Evolutionary conservation across 2,888 invertebrate genomes (phyloP), one percentile per base, ranked within the genome.

Genomic region (Fissipunctia ypsillon): DNA sequence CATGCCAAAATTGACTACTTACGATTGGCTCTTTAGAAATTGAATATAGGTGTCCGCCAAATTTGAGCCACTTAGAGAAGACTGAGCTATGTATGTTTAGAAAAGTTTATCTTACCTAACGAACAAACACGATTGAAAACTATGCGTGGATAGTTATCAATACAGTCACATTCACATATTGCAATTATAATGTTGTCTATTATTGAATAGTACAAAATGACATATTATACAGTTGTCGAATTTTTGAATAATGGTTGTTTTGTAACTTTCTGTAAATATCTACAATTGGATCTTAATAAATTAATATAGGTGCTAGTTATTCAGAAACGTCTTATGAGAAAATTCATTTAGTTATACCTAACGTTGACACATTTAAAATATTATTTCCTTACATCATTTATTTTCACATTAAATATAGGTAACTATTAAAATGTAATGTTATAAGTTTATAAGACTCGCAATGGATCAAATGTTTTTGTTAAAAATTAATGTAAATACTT

Each of bases 251-350:
- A 76, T 50, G 76, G 81, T 83, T 86, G 84, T 87, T 87, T 80
- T 84, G 78, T 81, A 83, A 75, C 74, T 76, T 70, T 77, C 80
- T 89, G 81, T 89, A 85, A 76, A 88, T 89, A 87, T 77, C 74
- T 82, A 77, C 68, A 72, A 83, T 85, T 81, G 81, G 81, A 85
- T 83, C 80, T 85, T 83, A 76, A 75, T 82, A 84, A 83, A 76
- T 77, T 80, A 82, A 79, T 77, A 87, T 94, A 94, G 95, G 95
- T 95, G 95, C 95, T 95, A 94, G 91, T 88, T 84, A 88, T 88
- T 91, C 87, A 89, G 89, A 91, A 93, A 90, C 85, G 87, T 93
- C 90, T 91, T 93, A 90, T 91, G 90, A 90, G 87, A 88, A 89
- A 85, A 81, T 74, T 84, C 72, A 81, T 72, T 81, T 80, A 79